Conservation (phyloP, 2,113 vertebrate genomes). For the Grallaria varia region DNA sequence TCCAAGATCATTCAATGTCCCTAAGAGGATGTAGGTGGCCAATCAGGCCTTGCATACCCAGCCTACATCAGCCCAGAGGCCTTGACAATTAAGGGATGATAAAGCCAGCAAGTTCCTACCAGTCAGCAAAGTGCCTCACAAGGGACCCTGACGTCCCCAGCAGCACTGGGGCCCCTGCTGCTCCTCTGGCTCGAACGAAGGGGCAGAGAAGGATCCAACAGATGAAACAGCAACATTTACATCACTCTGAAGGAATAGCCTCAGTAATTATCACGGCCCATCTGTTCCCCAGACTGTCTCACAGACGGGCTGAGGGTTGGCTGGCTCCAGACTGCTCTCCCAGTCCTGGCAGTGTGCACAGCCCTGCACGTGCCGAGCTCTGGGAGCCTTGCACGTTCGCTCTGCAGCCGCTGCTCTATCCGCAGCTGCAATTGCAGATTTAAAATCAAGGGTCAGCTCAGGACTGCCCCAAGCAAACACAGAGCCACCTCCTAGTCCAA, state of each 20-base stretch:
- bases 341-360: neutral
- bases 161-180: neutral
- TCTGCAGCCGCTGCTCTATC: neutral
- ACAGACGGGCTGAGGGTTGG: neutral
- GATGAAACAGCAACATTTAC: neutral
- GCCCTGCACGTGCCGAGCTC: neutral
- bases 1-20: neutral
- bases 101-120: neutral
- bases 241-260: neutral
- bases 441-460: neutral
- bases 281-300: neutral
- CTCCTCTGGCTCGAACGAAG: neutral
- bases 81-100: neutral
- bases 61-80: neutral
- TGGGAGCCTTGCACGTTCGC: rapidly evolving
- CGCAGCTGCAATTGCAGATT: rapidly evolving
- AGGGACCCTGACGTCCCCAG: neutral
- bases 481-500: neutral
- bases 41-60: neutral
- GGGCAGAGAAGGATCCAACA: neutral
- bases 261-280: neutral
- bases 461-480: neutral
- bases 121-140: neutral
- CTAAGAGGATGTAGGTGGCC: neutral
- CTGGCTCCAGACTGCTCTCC: neutral